A percentile compares a stretch with the other conserved stretches of the same genome.
Conservation (phyloP, 2,113 vertebrate genomes). For the Perca fluviatilis region DNA sequence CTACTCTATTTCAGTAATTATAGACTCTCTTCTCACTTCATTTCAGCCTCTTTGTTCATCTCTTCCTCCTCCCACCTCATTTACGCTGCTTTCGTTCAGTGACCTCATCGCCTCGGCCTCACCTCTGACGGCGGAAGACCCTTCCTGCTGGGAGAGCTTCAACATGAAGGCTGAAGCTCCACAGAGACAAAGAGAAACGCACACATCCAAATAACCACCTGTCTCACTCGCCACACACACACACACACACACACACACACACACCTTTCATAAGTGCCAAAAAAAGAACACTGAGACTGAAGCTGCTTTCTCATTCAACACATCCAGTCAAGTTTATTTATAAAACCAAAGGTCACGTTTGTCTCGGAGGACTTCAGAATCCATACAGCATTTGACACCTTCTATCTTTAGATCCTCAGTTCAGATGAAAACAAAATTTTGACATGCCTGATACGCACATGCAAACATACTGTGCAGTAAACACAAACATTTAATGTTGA, state of each 20-base stretch:
- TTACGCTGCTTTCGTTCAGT: conserved; percentile 88
- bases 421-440: neutral
- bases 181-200: conserved; percentile 81
- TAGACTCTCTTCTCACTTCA: conserved; percentile 1
- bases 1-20: neutral
- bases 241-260: conserved; percentile 24
- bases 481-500: neutral
- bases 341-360: conserved; percentile 23
- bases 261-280: conserved; percentile 32
- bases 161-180: conserved; percentile 88
- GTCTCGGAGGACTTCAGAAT: conserved; percentile 47
- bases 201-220: conserved; percentile 24
- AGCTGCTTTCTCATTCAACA: conserved; percentile 45
- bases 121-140: conserved; percentile 90
- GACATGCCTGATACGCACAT: too few relatives aligned
- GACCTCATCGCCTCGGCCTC: conserved; percentile 90
- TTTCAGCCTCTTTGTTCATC: conserved; percentile 15
- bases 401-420: conserved; percentile 9
- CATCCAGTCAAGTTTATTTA: conserved; percentile 39
- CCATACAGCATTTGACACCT: conserved; percentile 22
- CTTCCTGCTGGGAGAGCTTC: conserved; percentile 92
- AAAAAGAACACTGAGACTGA: conserved; percentile 34
- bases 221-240: conserved; percentile 33
- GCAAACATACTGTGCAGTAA: neutral
- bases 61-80: conserved; percentile 78